Percentiles rank a stretch among this genome's conserved stretches.
Conservation (phyloP, 2,888 invertebrate species). For the Xanthia icteritia region DNA sequence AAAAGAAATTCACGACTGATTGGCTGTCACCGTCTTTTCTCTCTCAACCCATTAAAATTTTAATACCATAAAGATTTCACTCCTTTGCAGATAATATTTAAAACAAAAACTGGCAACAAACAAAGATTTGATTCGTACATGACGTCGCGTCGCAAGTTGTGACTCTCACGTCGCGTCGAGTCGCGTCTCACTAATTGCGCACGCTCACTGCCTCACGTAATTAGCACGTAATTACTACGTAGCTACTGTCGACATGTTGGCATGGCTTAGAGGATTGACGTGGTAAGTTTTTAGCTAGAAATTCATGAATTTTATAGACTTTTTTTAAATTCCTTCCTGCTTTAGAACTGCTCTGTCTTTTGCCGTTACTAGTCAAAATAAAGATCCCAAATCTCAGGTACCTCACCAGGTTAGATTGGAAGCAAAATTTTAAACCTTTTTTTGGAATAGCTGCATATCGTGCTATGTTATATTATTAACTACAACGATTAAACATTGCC, state of each 20-base stretch:
- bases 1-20: background rate
- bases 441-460: background rate
- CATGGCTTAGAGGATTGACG: slow-evolving; percentile 43
- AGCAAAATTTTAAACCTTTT: background rate
- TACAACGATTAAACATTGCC: background rate
- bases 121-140: slow-evolving; percentile 49
- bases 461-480: background rate
- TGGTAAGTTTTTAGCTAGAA: slow-evolving; percentile 6
- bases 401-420: background rate
- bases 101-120: slow-evolving; percentile 33
- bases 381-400: background rate
- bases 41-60: background rate
- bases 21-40: background rate
- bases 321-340: background rate
- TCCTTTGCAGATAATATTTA: slow-evolving; percentile 10
- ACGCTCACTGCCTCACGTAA: slow-evolving; percentile 80
- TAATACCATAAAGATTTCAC: background rate
- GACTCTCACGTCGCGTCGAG: slow-evolving; percentile 44
- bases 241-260: slow-evolving; percentile 62
- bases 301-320: background rate
- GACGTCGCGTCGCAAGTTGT: slow-evolving; percentile 35
- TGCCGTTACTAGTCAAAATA: background rate
- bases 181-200: slow-evolving; percentile 69
- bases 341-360: no score
- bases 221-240: slow-evolving; percentile 84